Evolutionary conservation across 1,140 invertebrate genomes (phyloP), one percentile per base, ranked within the genome.

Genomic region (Diorhabda sublineata): DNA sequence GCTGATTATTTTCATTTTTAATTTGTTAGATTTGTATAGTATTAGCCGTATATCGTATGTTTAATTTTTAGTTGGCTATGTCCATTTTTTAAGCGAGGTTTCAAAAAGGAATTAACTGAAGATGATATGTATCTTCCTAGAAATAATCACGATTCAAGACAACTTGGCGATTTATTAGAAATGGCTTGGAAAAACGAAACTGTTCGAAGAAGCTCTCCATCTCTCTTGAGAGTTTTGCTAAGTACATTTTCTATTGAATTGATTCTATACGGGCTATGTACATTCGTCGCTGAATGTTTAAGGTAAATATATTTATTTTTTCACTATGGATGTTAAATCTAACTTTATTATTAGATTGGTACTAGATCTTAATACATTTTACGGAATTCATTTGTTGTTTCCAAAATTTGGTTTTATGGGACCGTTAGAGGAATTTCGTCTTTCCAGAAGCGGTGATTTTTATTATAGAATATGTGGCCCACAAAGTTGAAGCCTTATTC

Each of bases 161-260:
- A 71, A 4, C 75, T 87, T 74, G 87, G 88, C 41, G 82, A 87
- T 72, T 77, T 80, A 58, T 79, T 90, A 47, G 81, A 85, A 74
- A 83, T 79, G 73, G 82, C 81, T 9, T 87, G 85, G 87, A 78
- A 83, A 5, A 70, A 71, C 41, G 83, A 87, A 76, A 9, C 67
- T 3, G 9, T 42, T 7, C 57, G n/a, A 8, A 58, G 6, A 61
- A 9, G 56, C 67, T 64, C 68, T 58, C 79, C 82, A 26, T 80
- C 76, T 63, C 74, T 83, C 42, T 71, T 78, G 41, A 75, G 65
- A 64, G 77, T 42, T 47, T 45, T 74, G 6, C 11, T 26, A 4
- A 56, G 60, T n/a, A 62, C 71, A 6, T 74, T 68, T 57, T 61
- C 61, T 7, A 26, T 58, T 11, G 56, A 69, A 11, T 68, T 73